Percentiles rank a stretch among this genome's conserved stretches.
Conservation (phyloP, 2,113 vertebrate genomes). For the Haliaeetus leucogaster region DNA sequence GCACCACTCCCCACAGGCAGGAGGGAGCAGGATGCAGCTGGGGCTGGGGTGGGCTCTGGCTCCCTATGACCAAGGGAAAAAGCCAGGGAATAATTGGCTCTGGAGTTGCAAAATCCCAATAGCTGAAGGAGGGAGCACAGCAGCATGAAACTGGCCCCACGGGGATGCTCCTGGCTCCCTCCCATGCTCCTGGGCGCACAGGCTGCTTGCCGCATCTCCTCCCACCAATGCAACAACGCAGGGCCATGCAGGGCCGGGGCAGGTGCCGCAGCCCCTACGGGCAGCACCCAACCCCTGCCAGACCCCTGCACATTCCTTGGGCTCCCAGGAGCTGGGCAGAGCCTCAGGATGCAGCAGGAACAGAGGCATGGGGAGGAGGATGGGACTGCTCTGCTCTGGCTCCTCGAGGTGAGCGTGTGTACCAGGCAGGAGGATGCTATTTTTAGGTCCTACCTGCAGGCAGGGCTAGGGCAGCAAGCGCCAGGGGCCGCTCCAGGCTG, state of each 20-base stretch:
- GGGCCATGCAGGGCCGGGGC: background rate
- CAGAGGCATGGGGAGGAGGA: rapidly evolving
- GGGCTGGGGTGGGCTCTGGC: background rate
- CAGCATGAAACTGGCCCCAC: background rate
- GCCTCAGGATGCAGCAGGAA: background rate
- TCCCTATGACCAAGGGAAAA: background rate
- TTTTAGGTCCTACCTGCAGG: background rate
- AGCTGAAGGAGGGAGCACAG: rapidly evolving
- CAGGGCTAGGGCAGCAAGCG: background rate
- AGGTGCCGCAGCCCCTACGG: rapidly evolving
- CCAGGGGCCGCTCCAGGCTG: background rate
- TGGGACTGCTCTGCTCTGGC: background rate
- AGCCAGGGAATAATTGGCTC: background rate
- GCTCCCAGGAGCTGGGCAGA: background rate
- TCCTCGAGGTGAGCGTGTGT: background rate
- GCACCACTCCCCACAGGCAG: rapidly evolving
- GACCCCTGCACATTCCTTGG: background rate
- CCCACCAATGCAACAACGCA: rapidly evolving
- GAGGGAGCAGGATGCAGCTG: background rate
- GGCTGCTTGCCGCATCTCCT: rapidly evolving
- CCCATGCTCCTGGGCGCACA: background rate
- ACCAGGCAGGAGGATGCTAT: background rate
- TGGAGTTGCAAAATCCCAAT: background rate
- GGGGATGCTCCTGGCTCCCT: rapidly evolving
- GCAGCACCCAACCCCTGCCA: background rate